Conservation (phyloP, 2,888 invertebrate genomes). For the Spisula subtruncata region DNA sequence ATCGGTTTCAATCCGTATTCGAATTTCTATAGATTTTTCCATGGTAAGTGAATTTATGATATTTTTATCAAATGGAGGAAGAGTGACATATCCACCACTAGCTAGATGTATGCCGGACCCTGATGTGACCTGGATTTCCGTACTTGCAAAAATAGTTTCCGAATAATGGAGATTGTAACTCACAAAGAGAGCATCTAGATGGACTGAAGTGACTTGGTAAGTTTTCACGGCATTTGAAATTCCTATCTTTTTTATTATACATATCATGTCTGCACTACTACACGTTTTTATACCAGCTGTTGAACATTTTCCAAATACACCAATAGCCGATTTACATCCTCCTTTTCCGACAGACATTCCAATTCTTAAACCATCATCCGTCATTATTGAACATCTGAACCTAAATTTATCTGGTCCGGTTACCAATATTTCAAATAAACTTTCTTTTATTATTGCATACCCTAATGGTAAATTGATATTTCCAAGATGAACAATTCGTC, state of each 20-base stretch:
- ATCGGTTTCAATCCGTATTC: constrained; percentile 50
- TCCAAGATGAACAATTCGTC: constrained; percentile 39
- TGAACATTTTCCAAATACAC: constrained; percentile 54
- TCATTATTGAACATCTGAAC: constrained; percentile 34
- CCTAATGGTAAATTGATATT: constrained; percentile 37
- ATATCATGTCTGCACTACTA: constrained; percentile 17
- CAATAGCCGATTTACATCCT: constrained; percentile 45
- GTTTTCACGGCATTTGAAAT: constrained; percentile 41
- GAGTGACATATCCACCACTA: constrained; percentile 43
- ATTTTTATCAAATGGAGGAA: constrained; percentile 53
- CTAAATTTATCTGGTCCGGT: constrained; percentile 54
- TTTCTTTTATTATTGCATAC: constrained; percentile 43
- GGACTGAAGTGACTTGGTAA: constrained; percentile 16
- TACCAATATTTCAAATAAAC: constrained; percentile 27
- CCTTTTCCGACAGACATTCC: constrained; percentile 34
- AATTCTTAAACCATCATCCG: constrained; percentile 38
- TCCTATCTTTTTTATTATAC: constrained; percentile 49
- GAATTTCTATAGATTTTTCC: constrained; percentile 55
- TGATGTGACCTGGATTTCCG: constrained; percentile 49
- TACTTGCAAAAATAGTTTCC: constrained; percentile 49
- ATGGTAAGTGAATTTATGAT: constrained; percentile 29
- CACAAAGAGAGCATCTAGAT: constrained; percentile 43
- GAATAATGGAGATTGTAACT: constrained; percentile 45
- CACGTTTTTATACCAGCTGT: constrained; percentile 37
- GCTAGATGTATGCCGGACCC: constrained; percentile 52